These are phyloP conservation scores for Cheilosia variabilis DNA, from an alignment of 2,888 invertebrate genomes.

Conservation along the genomic window DNA sequence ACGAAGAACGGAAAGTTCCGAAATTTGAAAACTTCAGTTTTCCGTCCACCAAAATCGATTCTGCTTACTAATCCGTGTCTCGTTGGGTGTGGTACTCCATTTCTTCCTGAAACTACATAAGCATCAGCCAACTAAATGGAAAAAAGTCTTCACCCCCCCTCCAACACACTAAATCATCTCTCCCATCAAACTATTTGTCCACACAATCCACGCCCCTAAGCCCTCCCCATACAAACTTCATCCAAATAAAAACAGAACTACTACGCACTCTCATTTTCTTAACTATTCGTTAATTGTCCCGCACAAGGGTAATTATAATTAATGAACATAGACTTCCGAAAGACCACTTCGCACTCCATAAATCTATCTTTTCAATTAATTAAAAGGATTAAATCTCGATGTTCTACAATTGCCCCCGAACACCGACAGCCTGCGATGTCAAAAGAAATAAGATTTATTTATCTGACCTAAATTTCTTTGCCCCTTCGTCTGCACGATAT, in stretches of 20 bases:
- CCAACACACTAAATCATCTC: constrained; percentile 35
- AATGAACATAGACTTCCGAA: constrained; percentile 73
- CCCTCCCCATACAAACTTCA: constrained; percentile 2
- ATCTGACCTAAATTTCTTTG: constrained; percentile 76
- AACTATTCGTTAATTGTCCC: constrained; percentile 68
- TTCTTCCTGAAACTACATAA: too few relatives aligned
- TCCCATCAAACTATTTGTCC: constrained; percentile 58
- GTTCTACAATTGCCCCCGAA: constrained; percentile 61
- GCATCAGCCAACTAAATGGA: too few relatives aligned
- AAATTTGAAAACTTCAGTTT: too few relatives aligned
- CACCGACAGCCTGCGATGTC: constrained; percentile 49
- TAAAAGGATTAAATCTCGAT: constrained; percentile 76
- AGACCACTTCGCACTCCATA: constrained; percentile 72
- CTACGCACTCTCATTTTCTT: background rate
- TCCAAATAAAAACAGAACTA: constrained; percentile 21
- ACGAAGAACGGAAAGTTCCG: too few relatives aligned
- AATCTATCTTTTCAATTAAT: constrained; percentile 75
- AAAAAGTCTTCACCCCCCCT: background rate
- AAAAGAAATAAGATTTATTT: constrained; percentile 76
- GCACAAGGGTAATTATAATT: constrained; percentile 73
- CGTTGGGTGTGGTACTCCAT: too few relatives aligned
- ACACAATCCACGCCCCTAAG: constrained; percentile 57
- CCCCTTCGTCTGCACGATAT: constrained; percentile 23
- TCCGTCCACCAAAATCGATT: too few relatives aligned
- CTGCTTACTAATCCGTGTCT: too few relatives aligned